phyloP scores from a whole-genome alignment of 1,140 invertebrate species.

The Apis cerana region DNA sequence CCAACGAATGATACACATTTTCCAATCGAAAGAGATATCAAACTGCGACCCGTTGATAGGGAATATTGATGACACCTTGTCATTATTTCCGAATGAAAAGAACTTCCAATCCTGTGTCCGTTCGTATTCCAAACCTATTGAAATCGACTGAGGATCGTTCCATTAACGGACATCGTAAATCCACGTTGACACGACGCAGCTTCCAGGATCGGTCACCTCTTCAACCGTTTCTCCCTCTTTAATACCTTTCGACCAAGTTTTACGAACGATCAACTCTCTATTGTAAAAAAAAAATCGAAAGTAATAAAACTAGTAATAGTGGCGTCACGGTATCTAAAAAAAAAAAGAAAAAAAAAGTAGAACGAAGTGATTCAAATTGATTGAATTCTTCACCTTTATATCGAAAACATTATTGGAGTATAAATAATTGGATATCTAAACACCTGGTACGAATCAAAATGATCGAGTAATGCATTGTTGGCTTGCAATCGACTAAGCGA shows the following conservation, averaged over 20 bases:
- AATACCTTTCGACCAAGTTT: constrained; percentile 2
- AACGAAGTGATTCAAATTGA: too few species aligned
- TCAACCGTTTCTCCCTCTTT: neutral
- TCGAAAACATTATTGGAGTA: too few species aligned
- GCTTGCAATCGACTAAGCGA: too few species aligned
- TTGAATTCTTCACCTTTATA: too few species aligned
- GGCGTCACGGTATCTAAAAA: neutral
- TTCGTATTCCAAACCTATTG: neutral
- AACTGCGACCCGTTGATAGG: neutral
- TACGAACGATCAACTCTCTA: neutral
- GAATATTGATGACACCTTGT: constrained; percentile 37
- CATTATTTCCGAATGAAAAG: constrained; percentile 17
- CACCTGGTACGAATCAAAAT: too few species aligned
- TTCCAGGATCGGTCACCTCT: neutral
- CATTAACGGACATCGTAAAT: constrained; percentile 30
- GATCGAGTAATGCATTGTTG: too few species aligned
- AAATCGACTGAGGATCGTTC: constrained; percentile 1
- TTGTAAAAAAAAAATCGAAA: neutral
- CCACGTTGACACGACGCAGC: neutral
- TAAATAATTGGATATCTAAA: too few species aligned
- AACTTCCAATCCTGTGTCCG: neutral
- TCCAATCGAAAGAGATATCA: neutral
- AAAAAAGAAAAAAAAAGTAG: neutral
- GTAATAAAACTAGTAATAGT: too few species aligned
- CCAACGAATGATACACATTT: too few species aligned